Base-by-base conservation (phyloP, 2,113 vertebrate species). In the Syngnathoides biaculeatus region DNA sequence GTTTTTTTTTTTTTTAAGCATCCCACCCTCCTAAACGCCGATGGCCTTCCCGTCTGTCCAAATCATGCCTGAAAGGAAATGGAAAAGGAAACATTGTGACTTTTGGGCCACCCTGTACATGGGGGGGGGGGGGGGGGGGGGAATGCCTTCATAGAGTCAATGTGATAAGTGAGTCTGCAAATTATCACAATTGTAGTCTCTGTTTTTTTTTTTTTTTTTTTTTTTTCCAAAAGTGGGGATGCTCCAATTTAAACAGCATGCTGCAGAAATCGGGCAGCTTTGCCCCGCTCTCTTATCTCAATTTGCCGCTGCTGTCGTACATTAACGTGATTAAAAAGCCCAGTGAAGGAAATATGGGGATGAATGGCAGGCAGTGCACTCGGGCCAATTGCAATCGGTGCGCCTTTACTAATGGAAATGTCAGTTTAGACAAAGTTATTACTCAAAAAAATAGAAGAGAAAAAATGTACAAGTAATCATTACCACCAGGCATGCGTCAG, bases 171-270 rank as follows among this genome's bases (percentile, higher is more conserved):
- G 52, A 79, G 65, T 78, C 30, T 81, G 67, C 64, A 26, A 71
- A 68, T 73, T 79, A 70, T 77, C 74, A 82, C 78, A 74, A 78
- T 82, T 80, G 87, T 87, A 80, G 82, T 38, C 78, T n/a, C n/a
- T n/a, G 77, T 71, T 70, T 27, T 13, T 73, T 79, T 67, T 61
- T 73, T 78, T 82, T 68, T 75, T 14, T 9, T 4, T 35, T 38
- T 35, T 6, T 56, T 45, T 48, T 48, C 9, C 11, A 20, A 8
- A 20, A 4, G 1, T 7, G 39, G 57, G 24, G 57, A 27, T 59
- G 57, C 57, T 12, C 57, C 30, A 19, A 59, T 59, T 59, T 50
- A 20, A 42, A 24, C n/a, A 24, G 39, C 39, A 38, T 13, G 20
- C 8, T 11, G 11, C 19, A 42, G 4, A 55, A 12, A 47, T 15